These are phyloP conservation scores for Drosophila formosana DNA, from an alignment of 2,888 invertebrate species.

Conservation along the genomic window DNA sequence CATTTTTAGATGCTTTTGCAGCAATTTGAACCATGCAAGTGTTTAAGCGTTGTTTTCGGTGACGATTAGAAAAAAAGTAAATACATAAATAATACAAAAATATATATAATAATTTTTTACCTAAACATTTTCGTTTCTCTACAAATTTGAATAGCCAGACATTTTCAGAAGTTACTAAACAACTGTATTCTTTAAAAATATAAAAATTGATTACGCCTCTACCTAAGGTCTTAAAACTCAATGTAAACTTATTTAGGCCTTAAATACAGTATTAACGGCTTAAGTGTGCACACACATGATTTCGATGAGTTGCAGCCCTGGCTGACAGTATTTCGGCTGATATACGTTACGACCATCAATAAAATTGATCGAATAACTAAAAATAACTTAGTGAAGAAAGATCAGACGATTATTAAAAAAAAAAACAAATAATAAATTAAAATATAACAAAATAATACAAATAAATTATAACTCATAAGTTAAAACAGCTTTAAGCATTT, in stretches of 20 bases:
- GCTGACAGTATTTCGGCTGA: neutral
- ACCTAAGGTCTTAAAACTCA: too few species aligned
- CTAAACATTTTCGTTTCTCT: slow-evolving; percentile 38
- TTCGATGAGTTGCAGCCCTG: slow-evolving; percentile 22
- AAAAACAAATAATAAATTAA: neutral
- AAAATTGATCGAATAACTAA: neutral
- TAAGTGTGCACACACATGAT: neutral
- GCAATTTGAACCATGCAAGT: slow-evolving; percentile 63
- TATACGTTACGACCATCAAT: neutral
- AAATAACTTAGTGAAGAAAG: neutral
- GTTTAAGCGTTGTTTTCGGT: slow-evolving; percentile 69
- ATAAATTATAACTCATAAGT: neutral
- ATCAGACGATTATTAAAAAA: too few species aligned
- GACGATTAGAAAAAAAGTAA: slow-evolving; percentile 64
- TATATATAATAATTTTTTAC: slow-evolving; percentile 80
- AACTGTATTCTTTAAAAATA: too few species aligned
- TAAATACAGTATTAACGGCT: neutral
- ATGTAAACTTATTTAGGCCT: neutral
- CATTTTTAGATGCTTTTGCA: slow-evolving; percentile 69
- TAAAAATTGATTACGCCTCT: too few species aligned
- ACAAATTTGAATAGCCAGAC: neutral
- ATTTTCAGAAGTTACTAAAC: neutral
- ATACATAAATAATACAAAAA: slow-evolving; percentile 53
- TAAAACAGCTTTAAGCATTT: neutral
- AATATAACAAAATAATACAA: too few species aligned